Evolutionary conservation across 2,888 invertebrate species (phyloP).

Genomic region (Synergus laeviventris): DNA sequence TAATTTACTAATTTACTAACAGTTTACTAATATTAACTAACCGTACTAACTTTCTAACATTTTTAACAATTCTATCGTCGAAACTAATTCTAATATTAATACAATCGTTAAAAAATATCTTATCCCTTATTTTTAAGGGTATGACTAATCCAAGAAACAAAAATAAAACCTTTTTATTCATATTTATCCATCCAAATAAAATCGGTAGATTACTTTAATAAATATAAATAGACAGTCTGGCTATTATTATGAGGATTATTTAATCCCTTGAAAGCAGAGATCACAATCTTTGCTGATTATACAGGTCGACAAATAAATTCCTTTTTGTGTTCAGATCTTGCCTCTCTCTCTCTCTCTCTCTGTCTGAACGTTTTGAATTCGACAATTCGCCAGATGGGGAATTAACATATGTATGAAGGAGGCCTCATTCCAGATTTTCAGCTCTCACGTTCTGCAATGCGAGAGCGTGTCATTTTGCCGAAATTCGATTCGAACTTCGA

Average conservation of each 20-base stretch:
- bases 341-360: conserved; percentile 20
- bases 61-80: neutral
- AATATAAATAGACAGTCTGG: conserved; percentile 3
- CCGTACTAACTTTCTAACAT: neutral
- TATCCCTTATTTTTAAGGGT: neutral
- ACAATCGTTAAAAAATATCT: neutral
- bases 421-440: conserved; percentile 61
- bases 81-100: neutral
- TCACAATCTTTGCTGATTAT: conserved; percentile 53
- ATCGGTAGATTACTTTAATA: neutral
- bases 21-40: neutral
- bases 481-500: conserved; percentile 61
- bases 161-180: neutral
- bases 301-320: conserved; percentile 50
- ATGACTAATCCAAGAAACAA: neutral
- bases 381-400: conserved; percentile 61
- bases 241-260: conserved; percentile 31
- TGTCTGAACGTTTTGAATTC: conserved; percentile 1
- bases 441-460: conserved; percentile 58
- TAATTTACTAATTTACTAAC: neutral
- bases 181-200: neutral
- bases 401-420: conserved; percentile 66
- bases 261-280: conserved; percentile 38
- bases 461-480: conserved; percentile 59
- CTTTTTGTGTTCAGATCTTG: conserved; percentile 43